phyloP scores from a whole-genome alignment of 2,797 vertebrate species.

The Rhyacichthys aspro region DNA sequence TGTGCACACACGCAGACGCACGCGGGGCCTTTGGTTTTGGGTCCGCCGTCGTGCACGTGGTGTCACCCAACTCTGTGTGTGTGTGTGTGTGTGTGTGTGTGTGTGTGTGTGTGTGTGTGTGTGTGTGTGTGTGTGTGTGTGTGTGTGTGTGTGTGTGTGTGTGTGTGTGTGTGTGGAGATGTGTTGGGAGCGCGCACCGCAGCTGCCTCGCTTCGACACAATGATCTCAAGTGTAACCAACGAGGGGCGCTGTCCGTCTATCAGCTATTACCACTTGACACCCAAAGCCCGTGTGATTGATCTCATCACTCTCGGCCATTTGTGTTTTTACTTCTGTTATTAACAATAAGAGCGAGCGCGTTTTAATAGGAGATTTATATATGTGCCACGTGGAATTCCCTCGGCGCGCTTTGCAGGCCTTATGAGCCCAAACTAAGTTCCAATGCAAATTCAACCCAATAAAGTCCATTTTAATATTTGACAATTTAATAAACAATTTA shows the following conservation, averaged over 20 bases:
- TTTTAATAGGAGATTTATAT: slow-evolving; percentile 55
- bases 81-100: neutral
- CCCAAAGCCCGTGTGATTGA: slow-evolving; percentile 68
- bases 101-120: too few relatives aligned
- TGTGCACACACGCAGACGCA: neutral
- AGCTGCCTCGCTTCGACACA: slow-evolving; percentile 70
- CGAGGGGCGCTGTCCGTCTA: slow-evolving; percentile 82
- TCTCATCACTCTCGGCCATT: slow-evolving; percentile 64
- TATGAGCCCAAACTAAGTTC: slow-evolving; percentile 36
- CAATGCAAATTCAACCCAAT: neutral
- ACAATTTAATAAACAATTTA: slow-evolving; percentile 12
- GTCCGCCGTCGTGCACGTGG: slow-evolving; percentile 8
- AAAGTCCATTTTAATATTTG: slow-evolving; percentile 14
- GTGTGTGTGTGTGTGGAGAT: slow-evolving; percentile 38
- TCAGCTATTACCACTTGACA: slow-evolving; percentile 65
- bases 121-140: neutral
- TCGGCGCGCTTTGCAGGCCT: slow-evolving; percentile 34
- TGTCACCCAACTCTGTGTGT: neutral
- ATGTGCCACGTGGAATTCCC: slow-evolving; percentile 35
- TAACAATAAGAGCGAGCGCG: slow-evolving; percentile 49
- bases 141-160: neutral
- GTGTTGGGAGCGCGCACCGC: slow-evolving; percentile 63
- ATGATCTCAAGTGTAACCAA: slow-evolving; percentile 80
- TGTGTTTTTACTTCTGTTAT: slow-evolving; percentile 60
- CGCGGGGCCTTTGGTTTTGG: neutral